Conservation (phyloP, 2,888 invertebrate genomes). For the Argyresthia albistria region DNA sequence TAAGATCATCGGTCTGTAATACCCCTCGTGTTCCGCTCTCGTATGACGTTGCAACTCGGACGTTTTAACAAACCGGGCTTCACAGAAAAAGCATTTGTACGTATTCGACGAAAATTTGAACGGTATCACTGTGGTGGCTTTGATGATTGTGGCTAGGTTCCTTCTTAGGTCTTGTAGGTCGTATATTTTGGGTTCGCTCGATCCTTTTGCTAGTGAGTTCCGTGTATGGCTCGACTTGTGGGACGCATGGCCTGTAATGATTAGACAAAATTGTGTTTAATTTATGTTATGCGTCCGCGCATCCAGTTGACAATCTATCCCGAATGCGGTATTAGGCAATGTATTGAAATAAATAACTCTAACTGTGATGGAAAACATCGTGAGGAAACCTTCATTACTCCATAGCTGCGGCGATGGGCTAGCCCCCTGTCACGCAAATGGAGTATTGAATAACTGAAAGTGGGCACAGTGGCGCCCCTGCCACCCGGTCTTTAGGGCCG, state of each 20-base stretch:
- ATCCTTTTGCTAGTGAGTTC: background rate
- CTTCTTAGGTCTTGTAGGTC: background rate
- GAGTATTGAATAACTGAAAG: no score
- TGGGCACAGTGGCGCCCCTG: no score
- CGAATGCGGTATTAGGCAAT: no score
- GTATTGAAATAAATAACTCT: no score
- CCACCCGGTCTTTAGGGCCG: no score
- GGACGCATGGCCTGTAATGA: no score
- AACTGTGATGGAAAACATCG: no score
- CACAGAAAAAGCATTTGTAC: conserved; percentile 12
- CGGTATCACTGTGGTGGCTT: conserved; percentile 8
- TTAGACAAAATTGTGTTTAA: background rate
- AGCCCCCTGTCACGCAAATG: no score
- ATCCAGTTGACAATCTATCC: no score
- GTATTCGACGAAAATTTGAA: conserved; percentile 11
- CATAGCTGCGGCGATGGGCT: no score
- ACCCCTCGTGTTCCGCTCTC: conserved; percentile 5
- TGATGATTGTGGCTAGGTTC: conserved; percentile 5
- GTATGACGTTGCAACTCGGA: background rate
- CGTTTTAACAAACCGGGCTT: conserved; percentile 4
- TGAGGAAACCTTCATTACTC: no score
- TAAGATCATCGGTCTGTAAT: background rate
- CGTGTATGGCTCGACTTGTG: background rate
- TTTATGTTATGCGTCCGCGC: no score
- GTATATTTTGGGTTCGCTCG: background rate